Conservation (phyloP, 1,140 invertebrate genomes). For the Drosophila kohkoa region DNA sequence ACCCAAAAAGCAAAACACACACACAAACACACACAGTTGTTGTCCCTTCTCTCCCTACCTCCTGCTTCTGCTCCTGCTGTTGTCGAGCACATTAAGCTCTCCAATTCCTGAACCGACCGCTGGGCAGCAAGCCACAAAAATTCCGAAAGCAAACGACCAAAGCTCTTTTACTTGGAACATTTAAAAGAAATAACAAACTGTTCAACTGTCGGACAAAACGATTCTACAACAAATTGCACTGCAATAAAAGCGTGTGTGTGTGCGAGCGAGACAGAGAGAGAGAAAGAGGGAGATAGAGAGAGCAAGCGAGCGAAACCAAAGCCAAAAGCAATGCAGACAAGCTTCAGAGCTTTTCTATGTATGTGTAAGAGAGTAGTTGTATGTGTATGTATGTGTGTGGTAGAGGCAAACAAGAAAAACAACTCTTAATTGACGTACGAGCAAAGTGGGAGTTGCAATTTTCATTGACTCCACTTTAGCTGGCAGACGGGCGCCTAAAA, state of each 20-base stretch:
- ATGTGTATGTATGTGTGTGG: constrained; percentile 11
- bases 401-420: constrained; percentile 38
- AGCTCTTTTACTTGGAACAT: constrained; percentile 78
- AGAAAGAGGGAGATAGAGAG: constrained; percentile 10
- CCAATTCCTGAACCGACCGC: constrained; percentile 46
- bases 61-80: background rate
- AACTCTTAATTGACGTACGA: constrained; percentile 84
- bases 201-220: constrained; percentile 84
- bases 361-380: constrained; percentile 16
- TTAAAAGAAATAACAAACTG: constrained; percentile 84
- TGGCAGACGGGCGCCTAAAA: constrained; percentile 51
- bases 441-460: constrained; percentile 84
- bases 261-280: constrained; percentile 16
- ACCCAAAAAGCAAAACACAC: background rate
- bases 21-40: background rate
- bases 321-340: constrained; percentile 54
- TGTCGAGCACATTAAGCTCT: constrained; percentile 21
- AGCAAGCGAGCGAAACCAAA: constrained; percentile 28
- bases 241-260: constrained; percentile 71
- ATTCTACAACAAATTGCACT: constrained; percentile 84
- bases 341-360: constrained; percentile 44
- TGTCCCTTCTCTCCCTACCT: background rate
- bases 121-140: constrained; percentile 72
- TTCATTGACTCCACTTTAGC: constrained; percentile 84
- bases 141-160: constrained; percentile 59